A percentile compares a stretch with the other conserved stretches of the same genome.
Evolutionary conservation across 2,888 invertebrate genomes (phyloP).

Genomic region (Drosophila engyochracea): DNA sequence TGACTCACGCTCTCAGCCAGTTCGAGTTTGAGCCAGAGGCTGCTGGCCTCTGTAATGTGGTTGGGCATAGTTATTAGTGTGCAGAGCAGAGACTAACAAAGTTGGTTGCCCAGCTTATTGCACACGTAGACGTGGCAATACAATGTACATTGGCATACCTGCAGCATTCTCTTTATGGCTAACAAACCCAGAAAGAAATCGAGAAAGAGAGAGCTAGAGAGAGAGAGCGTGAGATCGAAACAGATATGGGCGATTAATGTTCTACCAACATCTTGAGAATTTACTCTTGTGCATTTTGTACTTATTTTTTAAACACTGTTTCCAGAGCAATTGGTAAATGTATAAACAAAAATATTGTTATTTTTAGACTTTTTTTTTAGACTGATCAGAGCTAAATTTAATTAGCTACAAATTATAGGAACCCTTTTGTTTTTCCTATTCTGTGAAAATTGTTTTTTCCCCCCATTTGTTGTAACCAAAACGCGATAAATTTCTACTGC

Average conservation of each 20-base stretch:
- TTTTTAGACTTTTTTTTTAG: too few relatives aligned
- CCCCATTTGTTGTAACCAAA: too few relatives aligned
- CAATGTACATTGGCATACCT: not conserved
- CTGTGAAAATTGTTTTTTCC: not conserved
- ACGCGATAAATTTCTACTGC: too few relatives aligned
- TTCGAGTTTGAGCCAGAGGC: constrained; percentile 11
- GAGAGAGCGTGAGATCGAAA: not conserved
- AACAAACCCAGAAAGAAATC: not conserved
- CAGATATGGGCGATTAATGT: constrained; percentile 5
- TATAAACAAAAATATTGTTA: too few relatives aligned
- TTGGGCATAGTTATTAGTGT: constrained; percentile 9
- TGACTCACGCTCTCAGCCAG: constrained; percentile 3
- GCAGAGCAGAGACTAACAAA: constrained; percentile 1
- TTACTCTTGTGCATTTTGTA: constrained; percentile 5
- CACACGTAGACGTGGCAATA: constrained; percentile 15
- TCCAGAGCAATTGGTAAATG: not conserved
- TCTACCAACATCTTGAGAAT: constrained; percentile 14
- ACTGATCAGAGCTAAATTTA: not conserved
- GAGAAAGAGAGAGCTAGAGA: not conserved
- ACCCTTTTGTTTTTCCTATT: not conserved
- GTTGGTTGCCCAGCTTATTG: constrained; percentile 9
- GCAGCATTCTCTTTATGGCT: constrained; percentile 21
- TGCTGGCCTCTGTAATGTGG: not conserved
- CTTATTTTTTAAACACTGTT: not conserved
- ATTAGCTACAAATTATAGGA: not conserved